Percentiles rank a stretch among this genome's conserved stretches.
phyloP scores from a whole-genome alignment of 1,140 invertebrate species.

The Cydia splendana region DNA sequence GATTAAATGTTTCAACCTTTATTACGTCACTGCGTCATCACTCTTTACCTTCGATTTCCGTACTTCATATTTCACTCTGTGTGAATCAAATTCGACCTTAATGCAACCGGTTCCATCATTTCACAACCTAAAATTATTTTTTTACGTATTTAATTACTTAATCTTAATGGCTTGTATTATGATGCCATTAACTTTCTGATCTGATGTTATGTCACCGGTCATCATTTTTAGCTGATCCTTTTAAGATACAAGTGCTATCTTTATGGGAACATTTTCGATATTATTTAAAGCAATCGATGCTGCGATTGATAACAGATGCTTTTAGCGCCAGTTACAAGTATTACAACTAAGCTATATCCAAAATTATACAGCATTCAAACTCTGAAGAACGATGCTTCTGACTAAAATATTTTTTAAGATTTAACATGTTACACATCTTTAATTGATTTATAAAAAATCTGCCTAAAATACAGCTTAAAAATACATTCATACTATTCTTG shows the following conservation, averaged over 20 bases:
- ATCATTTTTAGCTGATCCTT: slow-evolving; percentile 37
- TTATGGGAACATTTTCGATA: slow-evolving; percentile 14
- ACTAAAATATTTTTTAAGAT: not conserved
- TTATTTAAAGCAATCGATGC: not conserved
- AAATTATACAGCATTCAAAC: not conserved
- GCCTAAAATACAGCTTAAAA: not conserved
- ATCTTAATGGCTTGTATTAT: slow-evolving; percentile 38
- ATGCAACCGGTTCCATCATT: slow-evolving; percentile 36
- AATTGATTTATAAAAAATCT: no score
- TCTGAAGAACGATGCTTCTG: no score
- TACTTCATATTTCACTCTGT: slow-evolving; percentile 18
- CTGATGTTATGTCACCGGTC: slow-evolving; percentile 36
- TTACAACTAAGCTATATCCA: not conserved
- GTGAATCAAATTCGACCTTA: slow-evolving; percentile 23
- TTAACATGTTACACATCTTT: no score
- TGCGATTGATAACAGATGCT: slow-evolving; percentile 24
- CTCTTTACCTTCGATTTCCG: slow-evolving; percentile 22
- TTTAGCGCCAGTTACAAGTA: not conserved
- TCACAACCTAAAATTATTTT: slow-evolving; percentile 36
- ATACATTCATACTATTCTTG: not conserved
- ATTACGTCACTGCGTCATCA: slow-evolving; percentile 18
- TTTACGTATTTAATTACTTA: slow-evolving; percentile 39
- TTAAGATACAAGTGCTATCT: slow-evolving; percentile 41
- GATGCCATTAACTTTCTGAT: slow-evolving; percentile 34
- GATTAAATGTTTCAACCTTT: slow-evolving; percentile 20